phyloP scores from a whole-genome alignment of 2,797 vertebrate genomes.

The Syngnathus acus region DNA sequence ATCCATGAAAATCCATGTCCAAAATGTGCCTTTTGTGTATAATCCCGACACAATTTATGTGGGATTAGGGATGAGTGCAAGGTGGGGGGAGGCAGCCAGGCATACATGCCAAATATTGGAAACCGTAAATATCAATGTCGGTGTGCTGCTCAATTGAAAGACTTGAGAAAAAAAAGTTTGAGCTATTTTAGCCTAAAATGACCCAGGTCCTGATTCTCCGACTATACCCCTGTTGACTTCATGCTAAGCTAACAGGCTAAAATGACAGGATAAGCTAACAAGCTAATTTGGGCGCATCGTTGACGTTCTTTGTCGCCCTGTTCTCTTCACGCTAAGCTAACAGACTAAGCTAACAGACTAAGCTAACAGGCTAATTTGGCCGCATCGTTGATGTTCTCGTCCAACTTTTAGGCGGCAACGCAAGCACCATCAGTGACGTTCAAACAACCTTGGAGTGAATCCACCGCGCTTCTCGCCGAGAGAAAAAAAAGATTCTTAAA shows the following conservation, averaged over 20 bases:
- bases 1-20: conserved; percentile 69
- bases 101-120: conserved; percentile 39
- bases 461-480: background rate
- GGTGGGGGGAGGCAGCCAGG: conserved; percentile 7
- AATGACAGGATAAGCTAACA: too few relatives aligned
- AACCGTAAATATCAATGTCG: conserved; percentile 40
- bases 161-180: background rate
- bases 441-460: background rate
- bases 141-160: conserved; percentile 40
- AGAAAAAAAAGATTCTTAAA: background rate
- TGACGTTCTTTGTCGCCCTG: background rate
- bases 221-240: too few relatives aligned
- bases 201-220: too few relatives aligned
- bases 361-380: background rate
- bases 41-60: conserved; percentile 69
- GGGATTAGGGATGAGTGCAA: conserved; percentile 62
- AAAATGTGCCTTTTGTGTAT: conserved; percentile 70
- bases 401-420: background rate
- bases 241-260: too few relatives aligned
- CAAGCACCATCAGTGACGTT: conserved; percentile 4
- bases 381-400: background rate
- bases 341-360: conserved; percentile 2
- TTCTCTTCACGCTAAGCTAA: conserved; percentile 2
- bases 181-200: too few relatives aligned
- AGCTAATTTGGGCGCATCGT: too few relatives aligned